Evolutionary conservation across 2,888 invertebrate species (phyloP).

Genomic region (Acrocyrtus sp.): DNA sequence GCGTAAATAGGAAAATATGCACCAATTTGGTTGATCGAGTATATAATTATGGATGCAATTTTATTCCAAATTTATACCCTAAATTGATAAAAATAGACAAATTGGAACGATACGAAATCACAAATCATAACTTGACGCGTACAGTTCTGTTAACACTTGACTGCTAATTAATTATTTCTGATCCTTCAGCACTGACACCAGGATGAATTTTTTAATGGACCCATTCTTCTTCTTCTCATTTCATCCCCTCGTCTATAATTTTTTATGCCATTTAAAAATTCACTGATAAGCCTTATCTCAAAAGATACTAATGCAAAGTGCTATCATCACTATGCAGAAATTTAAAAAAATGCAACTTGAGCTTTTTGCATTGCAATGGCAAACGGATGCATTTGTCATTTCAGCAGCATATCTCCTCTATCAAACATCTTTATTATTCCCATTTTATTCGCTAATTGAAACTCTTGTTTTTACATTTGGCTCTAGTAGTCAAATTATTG

Average conservation of each 20-base stretch:
- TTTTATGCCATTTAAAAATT: neutral
- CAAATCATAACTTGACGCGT: constrained; percentile 20
- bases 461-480: neutral
- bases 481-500: neutral
- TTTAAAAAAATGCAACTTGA: neutral
- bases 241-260: neutral
- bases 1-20: neutral
- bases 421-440: constrained; percentile 1
- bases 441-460: neutral
- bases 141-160: constrained; percentile 25
- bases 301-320: neutral
- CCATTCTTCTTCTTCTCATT: constrained; percentile 4
- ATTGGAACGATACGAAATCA: constrained; percentile 6
- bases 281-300: too few species aligned
- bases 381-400: constrained; percentile 14
- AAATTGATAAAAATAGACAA: constrained; percentile 20
- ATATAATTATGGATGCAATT: neutral
- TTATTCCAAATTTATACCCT: neutral
- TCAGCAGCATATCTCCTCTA: neutral
- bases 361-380: neutral
- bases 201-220: neutral
- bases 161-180: constrained; percentile 25
- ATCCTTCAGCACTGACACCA: neutral
- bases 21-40: neutral
- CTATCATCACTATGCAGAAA: neutral